Base-by-base conservation (phyloP, 2,797 vertebrate genomes). In the Acipenser ruthenus region DNA sequence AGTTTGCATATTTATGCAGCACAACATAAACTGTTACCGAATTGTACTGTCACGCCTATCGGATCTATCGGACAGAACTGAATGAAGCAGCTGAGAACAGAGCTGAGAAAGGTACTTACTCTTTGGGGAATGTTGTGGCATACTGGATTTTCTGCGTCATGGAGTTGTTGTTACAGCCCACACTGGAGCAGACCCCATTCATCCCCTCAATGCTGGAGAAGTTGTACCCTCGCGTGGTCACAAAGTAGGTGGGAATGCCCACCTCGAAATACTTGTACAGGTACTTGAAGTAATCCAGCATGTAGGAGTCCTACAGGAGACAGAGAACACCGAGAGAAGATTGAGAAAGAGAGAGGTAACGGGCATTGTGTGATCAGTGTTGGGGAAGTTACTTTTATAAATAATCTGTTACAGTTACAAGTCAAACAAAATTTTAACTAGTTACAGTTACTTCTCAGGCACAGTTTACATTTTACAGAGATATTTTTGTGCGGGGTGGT, bases 81-180 rank as follows among this genome's bases (percentile, higher is more conserved):
- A 37, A 8, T 10, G 23, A 6, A 51, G 47, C 52, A n/a, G 15
- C 18, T n/a, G 49, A 13, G 4, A 10, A 13, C n/a, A 6, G 47
- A 9, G n/a, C 23, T 55, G 8, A 58, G 15, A 37, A 15, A 8
- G 49, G 0, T n/a, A 71, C 92, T 93, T 77, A 97, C 95, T 70
- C 63, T 0, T 94, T 81, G 0, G 94, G 87, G 77, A 89, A 84
- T 1, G 83, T 71, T 0, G 90, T 79, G 71, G 95, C 94, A 0
- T 93, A 92, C 67, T 94, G 91, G 75, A 97, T 94, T 86, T 92
- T 94, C 84, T 96, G 92, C 3, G 89, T 93, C 12, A 98, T 66
- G 0, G 94, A 97, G 77, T 85, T 84, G 63, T 76, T 68, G 69
- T 91, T 72, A 6, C 95, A 98, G 64, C 94, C 94, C 0, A 90